Evolutionary conservation across 2,797 vertebrate genomes (phyloP), one percentile per base, ranked within the genome.

Genomic region (Falco concolor): DNA sequence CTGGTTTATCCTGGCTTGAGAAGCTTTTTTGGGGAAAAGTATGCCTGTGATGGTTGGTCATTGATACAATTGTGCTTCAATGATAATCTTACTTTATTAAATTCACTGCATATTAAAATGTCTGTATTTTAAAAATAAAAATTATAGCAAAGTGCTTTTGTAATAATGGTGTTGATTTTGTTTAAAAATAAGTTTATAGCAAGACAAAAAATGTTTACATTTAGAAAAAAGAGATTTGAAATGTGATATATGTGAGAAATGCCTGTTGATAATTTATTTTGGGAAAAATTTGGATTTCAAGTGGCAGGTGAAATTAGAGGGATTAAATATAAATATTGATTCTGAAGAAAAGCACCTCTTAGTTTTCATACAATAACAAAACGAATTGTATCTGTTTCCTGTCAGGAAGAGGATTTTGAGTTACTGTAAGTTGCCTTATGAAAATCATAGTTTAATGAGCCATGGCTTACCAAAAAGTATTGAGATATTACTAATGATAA

Each of bases 111-210:
- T 91, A 38, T 91, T 87, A 76, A 47, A 54, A 56, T 82, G 52
- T 21, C 60, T 94, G 54, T 73, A 63, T 89, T 63, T 87, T 45
- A 19, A 90, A 79, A 96, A 94, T 84, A 93, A 94, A 96, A 87
- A 69, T 47, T 5, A 15, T 86, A 72, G 49, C 5, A 0, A 87
- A 92, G 63, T 84, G 32, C 38, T 93, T 20, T 90, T 90, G 50
- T 69, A 79, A 69, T 69, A 87, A 89, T 74, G 44, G 27, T 70
- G 49, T 70, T 82, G 63, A 63, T 77, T 95, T 89, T 73, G 13
- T 73, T 75, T 61, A 38, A 87, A 90, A 93, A 68, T 17, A 53
- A 36, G 50, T 78, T 25, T 36, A 23, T 27, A 52, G 18, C 18
- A 32, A 67, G 22, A 17, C 3, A 6, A 36, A 49, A 23, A 6